Evolutionary conservation across 2,888 invertebrate species (phyloP), one percentile per base, ranked within the genome.

Genomic region (Sinodicranocentrus sp.): DNA sequence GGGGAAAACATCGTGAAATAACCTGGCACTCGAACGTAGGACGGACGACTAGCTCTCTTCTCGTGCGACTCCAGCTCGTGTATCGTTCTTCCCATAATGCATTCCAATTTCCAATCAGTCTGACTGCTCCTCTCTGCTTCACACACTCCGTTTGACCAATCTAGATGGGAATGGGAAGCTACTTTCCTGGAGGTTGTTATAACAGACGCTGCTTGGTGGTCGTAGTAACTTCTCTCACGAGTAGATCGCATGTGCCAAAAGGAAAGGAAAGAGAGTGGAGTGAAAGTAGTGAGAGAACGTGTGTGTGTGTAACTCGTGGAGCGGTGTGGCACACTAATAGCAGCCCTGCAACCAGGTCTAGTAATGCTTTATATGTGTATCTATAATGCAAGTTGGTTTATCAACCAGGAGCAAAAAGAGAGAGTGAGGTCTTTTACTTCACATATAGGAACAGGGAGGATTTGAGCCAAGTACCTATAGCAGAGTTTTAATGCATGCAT

Each of bases 211-310:
- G n/a, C 52, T 17, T 3, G 61, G 13, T n/a, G 23, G 21, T 65
- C 39, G 65, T 65, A 39, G 43, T 65, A 65, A 21, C 21, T 65
- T 39, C n/a, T 10, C 48, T 10, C 67, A 39, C 28, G 44, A 17
- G 48, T 68, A 68, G 26, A 68, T 68, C 68, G 68, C 68, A 68
- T 68, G 68, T 68, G 68, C 68, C 68, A 48, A 21, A 13, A 48
- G 10, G 48, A n/a, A 48, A 57, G 52, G 52, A 52, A 52, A 52
- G 19, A 8, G 19, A 25, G 28, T 43, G 65, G 19, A 65, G 65
- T 65, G 65, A 65, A 65, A 65, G 65, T 43, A 65, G 23, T 5
- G 5, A 33, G 52, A 3, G 61, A n/a, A 57, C 15, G 25, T 61
- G 17, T 15, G 28, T 61, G 33, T 61, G 28, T 61, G 2, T 33